These are phyloP conservation scores for Sceloporus undulatus DNA, from an alignment of 2,113 vertebrate species.

Conservation along the genomic window DNA sequence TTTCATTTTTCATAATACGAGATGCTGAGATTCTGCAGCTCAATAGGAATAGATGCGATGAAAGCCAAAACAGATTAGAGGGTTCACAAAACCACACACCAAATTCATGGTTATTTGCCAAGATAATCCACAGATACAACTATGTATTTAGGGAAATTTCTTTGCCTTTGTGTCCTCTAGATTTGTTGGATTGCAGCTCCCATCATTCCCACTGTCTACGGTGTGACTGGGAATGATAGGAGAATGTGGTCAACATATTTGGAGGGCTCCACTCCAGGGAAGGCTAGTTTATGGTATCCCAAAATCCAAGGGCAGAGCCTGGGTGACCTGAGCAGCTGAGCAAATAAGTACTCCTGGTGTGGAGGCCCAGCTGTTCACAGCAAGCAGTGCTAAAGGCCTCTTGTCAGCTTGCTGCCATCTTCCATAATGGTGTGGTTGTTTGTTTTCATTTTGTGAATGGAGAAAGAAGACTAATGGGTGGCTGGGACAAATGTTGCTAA, in stretches of 20 bases:
- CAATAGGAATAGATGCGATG: not conserved
- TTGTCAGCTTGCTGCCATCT: not conserved
- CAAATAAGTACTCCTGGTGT: not conserved
- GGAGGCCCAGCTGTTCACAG: not conserved
- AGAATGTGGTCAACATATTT: not conserved
- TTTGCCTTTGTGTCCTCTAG: not conserved
- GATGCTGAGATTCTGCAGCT: not conserved
- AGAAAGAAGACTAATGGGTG: not conserved
- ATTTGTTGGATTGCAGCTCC: not conserved
- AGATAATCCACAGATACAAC: not conserved
- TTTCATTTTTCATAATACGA: not conserved
- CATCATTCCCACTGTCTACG: not conserved
- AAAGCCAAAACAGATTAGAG: not conserved
- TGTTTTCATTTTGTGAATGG: not conserved
- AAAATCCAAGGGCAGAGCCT: not conserved
- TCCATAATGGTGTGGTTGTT: no score
- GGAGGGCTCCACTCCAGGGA: not conserved
- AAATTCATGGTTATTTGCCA: constrained; percentile 9
- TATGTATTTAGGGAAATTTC: not conserved
- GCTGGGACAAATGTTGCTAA: not conserved
- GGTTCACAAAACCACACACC: not conserved
- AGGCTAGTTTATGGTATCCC: not conserved
- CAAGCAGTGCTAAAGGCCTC: not conserved
- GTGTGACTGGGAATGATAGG: not conserved
- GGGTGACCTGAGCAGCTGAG: not conserved